Base-by-base conservation (phyloP, 2,113 vertebrate genomes). In the Pelusios castaneus region DNA sequence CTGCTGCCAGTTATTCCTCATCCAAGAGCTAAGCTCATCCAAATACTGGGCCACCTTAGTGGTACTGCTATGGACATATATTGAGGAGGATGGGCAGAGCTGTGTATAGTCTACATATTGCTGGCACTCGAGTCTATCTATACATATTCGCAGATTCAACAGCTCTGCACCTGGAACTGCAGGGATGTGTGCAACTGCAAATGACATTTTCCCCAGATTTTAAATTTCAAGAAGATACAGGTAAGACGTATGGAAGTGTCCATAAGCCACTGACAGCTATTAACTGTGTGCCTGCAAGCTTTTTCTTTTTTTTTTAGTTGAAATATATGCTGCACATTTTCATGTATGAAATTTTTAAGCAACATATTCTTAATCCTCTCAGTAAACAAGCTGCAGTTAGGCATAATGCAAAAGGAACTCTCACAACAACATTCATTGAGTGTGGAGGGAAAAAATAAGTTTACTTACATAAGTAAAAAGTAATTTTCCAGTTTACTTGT, bases 161-260 rank as follows among this genome's bases (percentile, higher is more conserved):
- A 91, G 27, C 90, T 67, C 49, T 73, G 92, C 89, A 94, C 91
- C 82, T 92, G 84, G 73, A 95, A 80, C 70, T 92, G 93, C 80
- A 94, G 90, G 70, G 73, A 79, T 91, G 38, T 75, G 94, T 47
- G 79, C 89, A 93, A 52, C 84, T 88, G 84, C 67, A 90, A 92
- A 38, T 94, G 38, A 55, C 58, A 80, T 96, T 96, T 85, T 92
- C 94, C 83, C 56, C 79, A 93, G 94, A 89, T 86, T 96, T 96
- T 93, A 91, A 91, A 96, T 96, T 92, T 91, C 90, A 95, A 79
- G 54, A 92, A 79, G 51, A 93, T 87, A 49, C 80, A 52, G 84
- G 95, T 95, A 95, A 96, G 97, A 97, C 63, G 54, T 75, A 89
- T 43, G 38, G 93, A 84, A 52, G 55, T 89, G 81, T 84, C 92